Conservation (phyloP, 37 sponge, comb jelly and placozoan species). For the Dysidea cf. avara region DNA sequence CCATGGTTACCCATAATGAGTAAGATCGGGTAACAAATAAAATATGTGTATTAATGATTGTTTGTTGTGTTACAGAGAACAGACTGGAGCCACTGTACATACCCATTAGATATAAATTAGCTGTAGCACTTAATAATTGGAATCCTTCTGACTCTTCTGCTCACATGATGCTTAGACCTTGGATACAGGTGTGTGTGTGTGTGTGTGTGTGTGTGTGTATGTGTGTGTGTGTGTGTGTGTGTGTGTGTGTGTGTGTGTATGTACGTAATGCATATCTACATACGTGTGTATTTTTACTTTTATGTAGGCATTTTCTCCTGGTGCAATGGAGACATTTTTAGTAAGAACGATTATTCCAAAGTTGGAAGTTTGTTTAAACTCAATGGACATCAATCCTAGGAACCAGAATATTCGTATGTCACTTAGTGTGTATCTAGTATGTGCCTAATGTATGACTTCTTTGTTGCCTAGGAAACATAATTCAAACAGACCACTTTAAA, state of each 20-base stretch:
- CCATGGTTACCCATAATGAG: constrained; percentile 96
- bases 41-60: constrained; percentile 1
- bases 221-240: background rate
- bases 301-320: constrained; percentile 73
- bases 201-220: background rate
- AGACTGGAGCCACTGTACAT: constrained; percentile 78
- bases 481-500: too few species aligned
- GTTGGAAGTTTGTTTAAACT: constrained; percentile 75
- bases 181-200: constrained; percentile 56
- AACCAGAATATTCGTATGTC: constrained; percentile 77
- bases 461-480: too few species aligned
- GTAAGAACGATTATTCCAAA: constrained; percentile 82
- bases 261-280: too few species aligned
- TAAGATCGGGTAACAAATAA: constrained; percentile 6
- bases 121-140: constrained; percentile 88
- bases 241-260: constrained; percentile 13
- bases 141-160: constrained; percentile 96
- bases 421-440: too few species aligned
- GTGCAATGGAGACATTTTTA: constrained; percentile 89
- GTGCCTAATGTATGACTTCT: too few species aligned
- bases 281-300: background rate
- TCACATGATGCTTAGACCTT: constrained; percentile 88
- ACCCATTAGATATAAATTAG: constrained; percentile 89
- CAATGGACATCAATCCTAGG: constrained; percentile 84
- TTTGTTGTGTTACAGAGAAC: constrained; percentile 35